Percentiles rank a stretch among this genome's conserved stretches.
These are phyloP conservation scores for Platichthys stellatus DNA, from an alignment of 2,113 vertebrate species.

Conservation along the genomic window DNA sequence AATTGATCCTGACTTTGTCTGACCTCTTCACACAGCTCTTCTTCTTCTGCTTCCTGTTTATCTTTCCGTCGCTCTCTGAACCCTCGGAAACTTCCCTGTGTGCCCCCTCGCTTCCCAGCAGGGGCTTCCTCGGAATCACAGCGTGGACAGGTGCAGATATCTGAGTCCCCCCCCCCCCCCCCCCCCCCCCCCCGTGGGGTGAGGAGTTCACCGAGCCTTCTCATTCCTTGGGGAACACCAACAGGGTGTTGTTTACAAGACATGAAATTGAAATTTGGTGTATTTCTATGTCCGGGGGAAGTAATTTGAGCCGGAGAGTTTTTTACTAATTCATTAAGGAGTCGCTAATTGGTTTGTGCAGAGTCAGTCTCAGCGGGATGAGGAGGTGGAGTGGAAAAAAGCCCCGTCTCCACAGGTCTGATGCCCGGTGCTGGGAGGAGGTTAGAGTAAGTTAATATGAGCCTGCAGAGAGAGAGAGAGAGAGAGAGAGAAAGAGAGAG, in stretches of 20 bases:
- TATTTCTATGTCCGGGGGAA: neutral
- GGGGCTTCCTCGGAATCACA: conserved; percentile 31
- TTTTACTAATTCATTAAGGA: neutral
- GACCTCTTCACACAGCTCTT: conserved; percentile 16
- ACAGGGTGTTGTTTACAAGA: conserved; percentile 6
- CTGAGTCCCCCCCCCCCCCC: conserved; percentile 13
- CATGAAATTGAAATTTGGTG: neutral
- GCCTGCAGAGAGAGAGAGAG: neutral
- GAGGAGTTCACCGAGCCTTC: conserved; percentile 21
- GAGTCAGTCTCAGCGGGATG: neutral
- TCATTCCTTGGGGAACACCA: conserved; percentile 64
- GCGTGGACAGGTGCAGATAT: conserved; percentile 69
- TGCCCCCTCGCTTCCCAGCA: conserved; percentile 10
- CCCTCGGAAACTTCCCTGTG: conserved; percentile 7
- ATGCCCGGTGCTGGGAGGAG: neutral
- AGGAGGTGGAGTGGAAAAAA: conserved; percentile 6
- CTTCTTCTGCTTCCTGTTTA: neutral
- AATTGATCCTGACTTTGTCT: conserved; percentile 37
- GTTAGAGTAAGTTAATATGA: conserved; percentile 2
- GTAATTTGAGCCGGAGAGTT: neutral
- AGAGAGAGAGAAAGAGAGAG: neutral
- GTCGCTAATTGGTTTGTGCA: neutral
- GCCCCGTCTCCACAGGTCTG: neutral
- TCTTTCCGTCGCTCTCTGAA: conserved; percentile 10
- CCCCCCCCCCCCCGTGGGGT: neutral